Conservation (phyloP, 2,888 invertebrate species). For the Cyclophora punctaria region DNA sequence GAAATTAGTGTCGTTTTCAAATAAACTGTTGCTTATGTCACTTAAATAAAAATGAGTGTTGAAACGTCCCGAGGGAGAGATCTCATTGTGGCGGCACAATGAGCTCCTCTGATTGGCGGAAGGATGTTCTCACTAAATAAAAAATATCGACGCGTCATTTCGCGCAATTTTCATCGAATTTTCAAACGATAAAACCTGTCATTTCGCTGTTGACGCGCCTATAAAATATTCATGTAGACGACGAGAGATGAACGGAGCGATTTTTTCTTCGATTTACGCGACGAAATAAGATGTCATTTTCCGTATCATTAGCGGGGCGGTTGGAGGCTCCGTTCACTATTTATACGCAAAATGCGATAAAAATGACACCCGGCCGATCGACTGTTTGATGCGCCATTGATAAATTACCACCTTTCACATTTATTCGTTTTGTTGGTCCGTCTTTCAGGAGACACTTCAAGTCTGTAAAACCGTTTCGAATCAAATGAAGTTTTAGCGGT, state of each 20-base stretch:
- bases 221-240: constrained; percentile 74
- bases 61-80: constrained; percentile 57
- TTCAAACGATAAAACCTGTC: constrained; percentile 76
- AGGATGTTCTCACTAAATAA: constrained; percentile 75
- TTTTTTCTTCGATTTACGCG: constrained; percentile 74
- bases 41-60: constrained; percentile 67
- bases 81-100: constrained; percentile 67
- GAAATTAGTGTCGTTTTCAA: constrained; percentile 21
- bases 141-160: constrained; percentile 75
- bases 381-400: constrained; percentile 72
- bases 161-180: constrained; percentile 72
- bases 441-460: too few species aligned
- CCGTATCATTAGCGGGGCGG: constrained; percentile 74
- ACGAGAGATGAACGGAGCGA: constrained; percentile 72
- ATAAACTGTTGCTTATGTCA: constrained; percentile 65
- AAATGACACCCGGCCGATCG: constrained; percentile 71
- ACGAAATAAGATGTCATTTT: constrained; percentile 77
- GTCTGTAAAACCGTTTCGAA: constrained; percentile 6
- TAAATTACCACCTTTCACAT: constrained; percentile 69
- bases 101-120: constrained; percentile 73
- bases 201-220: constrained; percentile 74
- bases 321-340: constrained; percentile 68
- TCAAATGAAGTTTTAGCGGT: constrained; percentile 5
- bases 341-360: constrained; percentile 74
- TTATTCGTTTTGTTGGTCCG: constrained; percentile 34